Base-by-base conservation (phyloP, 2,797 vertebrate genomes). In the Crotalus adamanteus region DNA sequence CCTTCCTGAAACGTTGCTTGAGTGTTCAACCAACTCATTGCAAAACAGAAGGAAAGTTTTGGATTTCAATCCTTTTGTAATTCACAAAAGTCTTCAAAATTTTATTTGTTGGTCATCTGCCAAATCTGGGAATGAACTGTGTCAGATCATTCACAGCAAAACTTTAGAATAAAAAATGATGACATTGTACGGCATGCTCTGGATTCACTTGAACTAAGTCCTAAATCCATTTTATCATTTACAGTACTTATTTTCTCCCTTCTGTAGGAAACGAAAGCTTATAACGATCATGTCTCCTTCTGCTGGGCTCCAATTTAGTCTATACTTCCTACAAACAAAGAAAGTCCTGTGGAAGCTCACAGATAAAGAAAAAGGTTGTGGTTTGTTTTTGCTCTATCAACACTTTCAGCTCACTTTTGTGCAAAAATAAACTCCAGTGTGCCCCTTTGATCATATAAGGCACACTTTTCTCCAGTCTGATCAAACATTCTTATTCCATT, bases 301-400 rank as follows among this genome's bases (percentile, higher is more conserved):
- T 89, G 4, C 6, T 8, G 25, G n/a, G 25, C 63, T 61, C 14
- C 25, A 63, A 2, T 47, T 63, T 14, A 51, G 42, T 26, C 28
- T 16, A n/a, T 51, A 89, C 20, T 61, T 61, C 25, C 57, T 26
- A 25, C 56, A 59, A 16, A 28, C 25, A n/a, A 57, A 31, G n/a
- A 11, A 26, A 47, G 37, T 51, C 56, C 16, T 51, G 7, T 7
- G 1, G 60, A 65, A 26, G 14, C 53, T 87, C n/a, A 65, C 20
- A 91, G 91, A 85, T 91, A 91, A 91, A 51, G 28, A 42, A 73
- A 73, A 53, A 90, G 63, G 20, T 42, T 78, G 37, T 78, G 31
- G 3, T 78, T 78, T 42, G 37, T 16, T 78, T 78, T 78, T 42
- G 18, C 3, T 28, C 31, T 26, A 14, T 55, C 31, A 53, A 86